phyloP scores from a whole-genome alignment of 1,140 invertebrate genomes.

The Radopholus similis region DNA sequence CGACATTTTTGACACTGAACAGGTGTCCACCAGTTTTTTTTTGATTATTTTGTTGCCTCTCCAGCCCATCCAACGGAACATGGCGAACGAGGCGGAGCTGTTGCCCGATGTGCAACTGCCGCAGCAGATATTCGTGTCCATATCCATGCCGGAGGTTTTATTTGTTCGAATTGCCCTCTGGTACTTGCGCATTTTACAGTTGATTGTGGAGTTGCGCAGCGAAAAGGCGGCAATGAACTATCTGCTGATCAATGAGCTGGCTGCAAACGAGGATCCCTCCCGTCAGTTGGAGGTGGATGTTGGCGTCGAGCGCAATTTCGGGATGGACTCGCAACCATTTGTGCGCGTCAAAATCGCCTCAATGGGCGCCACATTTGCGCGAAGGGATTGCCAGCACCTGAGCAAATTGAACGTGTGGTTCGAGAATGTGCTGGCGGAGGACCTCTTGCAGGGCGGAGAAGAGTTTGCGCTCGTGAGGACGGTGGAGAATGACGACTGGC shows the following conservation, averaged over 20 bases:
- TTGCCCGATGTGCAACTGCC: too few species aligned
- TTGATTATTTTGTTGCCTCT: too few species aligned
- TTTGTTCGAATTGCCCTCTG: not conserved
- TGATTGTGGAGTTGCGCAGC: conserved; percentile 7
- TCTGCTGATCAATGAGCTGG: not conserved
- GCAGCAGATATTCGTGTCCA: conserved; percentile 9
- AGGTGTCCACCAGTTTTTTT: too few species aligned
- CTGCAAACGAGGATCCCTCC: too few species aligned
- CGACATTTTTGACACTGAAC: too few species aligned
- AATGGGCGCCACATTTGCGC: not conserved
- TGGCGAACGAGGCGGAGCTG: too few species aligned
- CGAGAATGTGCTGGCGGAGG: not conserved
- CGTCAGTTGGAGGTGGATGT: too few species aligned
- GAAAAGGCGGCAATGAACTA: conserved; percentile 2
- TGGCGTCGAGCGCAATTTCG: not conserved
- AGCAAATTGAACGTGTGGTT: not conserved
- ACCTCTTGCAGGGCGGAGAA: not conserved
- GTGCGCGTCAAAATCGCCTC: not conserved
- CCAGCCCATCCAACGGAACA: too few species aligned
- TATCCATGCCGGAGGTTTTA: not conserved
- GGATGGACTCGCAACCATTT: not conserved
- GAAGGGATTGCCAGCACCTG: not conserved
- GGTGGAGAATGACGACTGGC: not conserved
- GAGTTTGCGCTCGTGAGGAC: not conserved
- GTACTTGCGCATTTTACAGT: not conserved